Evolutionary conservation across 1,140 invertebrate genomes (phyloP).

Genomic region (Trypoxylus dichotomus): DNA sequence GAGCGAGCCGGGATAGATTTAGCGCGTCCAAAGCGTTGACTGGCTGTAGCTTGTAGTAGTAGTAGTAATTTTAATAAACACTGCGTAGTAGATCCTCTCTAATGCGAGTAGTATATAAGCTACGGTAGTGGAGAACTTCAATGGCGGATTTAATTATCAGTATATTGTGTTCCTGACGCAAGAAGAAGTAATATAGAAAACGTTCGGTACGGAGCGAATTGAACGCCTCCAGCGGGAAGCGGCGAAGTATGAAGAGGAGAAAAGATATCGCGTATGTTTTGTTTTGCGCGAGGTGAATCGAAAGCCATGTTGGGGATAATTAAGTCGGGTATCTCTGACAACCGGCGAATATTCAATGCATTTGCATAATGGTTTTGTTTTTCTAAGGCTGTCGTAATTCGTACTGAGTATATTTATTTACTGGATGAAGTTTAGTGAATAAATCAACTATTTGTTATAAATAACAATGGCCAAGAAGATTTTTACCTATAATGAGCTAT

Average conservation of each 20-base stretch:
- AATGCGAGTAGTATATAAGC: not conserved
- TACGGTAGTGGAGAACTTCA: not conserved
- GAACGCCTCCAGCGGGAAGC: not conserved
- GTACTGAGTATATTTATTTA: too few species aligned
- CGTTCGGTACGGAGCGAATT: conserved; percentile 8
- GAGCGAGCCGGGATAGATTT: not conserved
- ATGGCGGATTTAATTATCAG: conserved; percentile 18
- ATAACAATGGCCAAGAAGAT: too few species aligned
- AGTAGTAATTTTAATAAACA: conserved; percentile 16
- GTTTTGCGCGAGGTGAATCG: not conserved
- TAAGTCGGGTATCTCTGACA: not conserved
- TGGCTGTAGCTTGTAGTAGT: not conserved
- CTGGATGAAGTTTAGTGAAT: too few species aligned
- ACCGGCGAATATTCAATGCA: not conserved
- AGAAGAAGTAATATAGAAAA: conserved; percentile 1
- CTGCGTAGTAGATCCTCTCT: not conserved
- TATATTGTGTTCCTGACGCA: not conserved
- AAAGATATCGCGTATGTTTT: not conserved
- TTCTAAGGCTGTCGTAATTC: too few species aligned
- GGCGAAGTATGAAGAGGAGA: not conserved
- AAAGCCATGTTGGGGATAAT: not conserved
- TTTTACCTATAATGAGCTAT: too few species aligned
- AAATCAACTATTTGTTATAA: too few species aligned
- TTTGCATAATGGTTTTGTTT: too few species aligned
- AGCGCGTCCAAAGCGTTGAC: not conserved